Evolutionary conservation across 1,140 invertebrate genomes (phyloP), one percentile per base, ranked within the genome.

Genomic region (Helicoverpa armigera): DNA sequence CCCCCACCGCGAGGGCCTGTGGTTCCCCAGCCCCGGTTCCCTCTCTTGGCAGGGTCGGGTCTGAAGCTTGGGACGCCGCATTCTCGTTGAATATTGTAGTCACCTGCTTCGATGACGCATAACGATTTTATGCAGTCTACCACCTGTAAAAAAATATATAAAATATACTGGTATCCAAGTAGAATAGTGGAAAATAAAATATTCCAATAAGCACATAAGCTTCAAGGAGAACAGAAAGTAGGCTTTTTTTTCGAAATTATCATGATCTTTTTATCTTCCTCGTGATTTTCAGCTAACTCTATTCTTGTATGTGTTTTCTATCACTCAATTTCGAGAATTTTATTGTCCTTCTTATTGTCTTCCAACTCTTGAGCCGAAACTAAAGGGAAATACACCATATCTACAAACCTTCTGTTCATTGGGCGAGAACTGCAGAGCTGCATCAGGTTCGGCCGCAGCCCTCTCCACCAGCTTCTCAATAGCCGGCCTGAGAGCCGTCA

Each of bases 401-500:
- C 5, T 43, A 43, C 60, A 10, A 56, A 91, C 90, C 87, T 92
- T 92, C 10, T 86, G 76, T n/a, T 93, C 92, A 0, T 61, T 12
- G 0, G 89, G 88, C 1, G 91, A 83, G 85, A 91, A 91, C 2
- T 89, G 35, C 16, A 94, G 72, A 0, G 91, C 91, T 3, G 89
- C 94, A 87, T 98, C 97, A 0, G 99, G 99, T 82, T 98, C 96
- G 73, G 96, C 95, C 4, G 98, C 97, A 0, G 97, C 97, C 63
- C 97, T 93, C 5, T 98, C 96, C 1, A 99, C 97, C 0, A 99
- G 94, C 82, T 96, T 95, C 95, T 99, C 99, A 2, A 99, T 90
- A 1, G 97, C 97, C 0, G 98, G 98, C 80, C 98, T 96, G 0
- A 99, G 93, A 7, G 98, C 97, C 0, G 98, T 96, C 77, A 99